Evolutionary conservation across 2,888 invertebrate species (phyloP).

Genomic region (Capitulum mitella): DNA sequence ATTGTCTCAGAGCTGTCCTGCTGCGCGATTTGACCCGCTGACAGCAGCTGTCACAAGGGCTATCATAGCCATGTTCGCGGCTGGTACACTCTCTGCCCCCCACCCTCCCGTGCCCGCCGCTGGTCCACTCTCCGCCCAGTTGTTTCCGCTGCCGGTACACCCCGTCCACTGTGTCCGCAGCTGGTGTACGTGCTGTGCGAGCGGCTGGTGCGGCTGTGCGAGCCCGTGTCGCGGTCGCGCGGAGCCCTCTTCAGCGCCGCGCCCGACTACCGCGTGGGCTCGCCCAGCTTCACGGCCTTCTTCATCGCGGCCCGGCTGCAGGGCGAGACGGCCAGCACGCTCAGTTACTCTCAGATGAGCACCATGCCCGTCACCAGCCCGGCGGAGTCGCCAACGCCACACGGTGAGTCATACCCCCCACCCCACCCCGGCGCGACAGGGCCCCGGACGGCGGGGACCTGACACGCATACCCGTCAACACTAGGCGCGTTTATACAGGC

Average conservation of each 20-base stretch:
- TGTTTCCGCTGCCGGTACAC: background rate
- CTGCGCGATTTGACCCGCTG: no score
- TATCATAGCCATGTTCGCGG: no score
- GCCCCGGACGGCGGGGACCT: no score
- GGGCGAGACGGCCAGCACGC: constrained; percentile 29
- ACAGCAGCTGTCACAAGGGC: no score
- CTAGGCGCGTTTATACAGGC: no score
- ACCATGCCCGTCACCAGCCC: constrained; percentile 22
- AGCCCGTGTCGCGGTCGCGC: background rate
- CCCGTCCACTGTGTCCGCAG: constrained; percentile 50
- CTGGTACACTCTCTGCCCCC: no score
- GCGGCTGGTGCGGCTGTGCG: constrained; percentile 60
- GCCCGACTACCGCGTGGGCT: constrained; percentile 33
- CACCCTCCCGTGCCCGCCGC: no score
- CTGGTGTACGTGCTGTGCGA: constrained; percentile 70
- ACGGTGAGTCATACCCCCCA: constrained; percentile 36
- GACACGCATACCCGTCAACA: no score
- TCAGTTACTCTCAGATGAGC: constrained; percentile 9
- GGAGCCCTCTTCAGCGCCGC: constrained; percentile 41
- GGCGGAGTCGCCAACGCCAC: constrained; percentile 38
- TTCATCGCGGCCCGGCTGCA: constrained; percentile 36
- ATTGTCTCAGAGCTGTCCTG: no score
- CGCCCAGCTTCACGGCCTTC: constrained; percentile 35
- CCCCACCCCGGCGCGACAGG: no score
- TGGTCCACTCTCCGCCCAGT: no score